These are phyloP conservation scores for Neoscelio sp. DNA, from an alignment of 2,888 invertebrate genomes.

Conservation along the genomic window DNA sequence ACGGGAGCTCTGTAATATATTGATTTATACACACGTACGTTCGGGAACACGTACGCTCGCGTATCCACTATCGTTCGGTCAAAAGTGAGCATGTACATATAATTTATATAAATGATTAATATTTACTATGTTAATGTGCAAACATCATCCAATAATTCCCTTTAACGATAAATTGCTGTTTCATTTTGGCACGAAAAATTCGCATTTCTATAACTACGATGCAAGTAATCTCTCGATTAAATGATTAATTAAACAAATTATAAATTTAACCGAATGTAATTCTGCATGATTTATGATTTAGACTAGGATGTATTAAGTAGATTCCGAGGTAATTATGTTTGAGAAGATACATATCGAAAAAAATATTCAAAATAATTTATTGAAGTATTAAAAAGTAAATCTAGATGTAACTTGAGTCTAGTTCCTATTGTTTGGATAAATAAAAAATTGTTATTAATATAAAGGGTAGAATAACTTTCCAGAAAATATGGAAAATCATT, in stretches of 20 bases:
- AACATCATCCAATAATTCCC: slow-evolving; percentile 23
- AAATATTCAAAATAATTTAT: no score
- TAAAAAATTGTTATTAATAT: no score
- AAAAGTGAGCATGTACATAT: slow-evolving; percentile 21
- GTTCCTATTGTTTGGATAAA: no score
- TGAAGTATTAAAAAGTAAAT: no score
- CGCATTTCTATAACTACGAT: slow-evolving; percentile 5
- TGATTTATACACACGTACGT: slow-evolving; percentile 62
- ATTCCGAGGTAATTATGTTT: no score
- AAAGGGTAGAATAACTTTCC: no score
- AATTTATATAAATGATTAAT: slow-evolving; percentile 44
- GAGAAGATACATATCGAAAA: no score
- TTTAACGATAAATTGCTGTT: neutral
- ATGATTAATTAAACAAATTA: slow-evolving; percentile 24
- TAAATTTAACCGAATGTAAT: slow-evolving; percentile 4
- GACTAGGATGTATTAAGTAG: neutral
- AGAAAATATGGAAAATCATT: slow-evolving; percentile 1
- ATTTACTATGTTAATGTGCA: slow-evolving; percentile 7
- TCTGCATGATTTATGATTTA: slow-evolving; percentile 10
- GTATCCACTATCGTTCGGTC: neutral
- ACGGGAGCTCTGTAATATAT: slow-evolving; percentile 70
- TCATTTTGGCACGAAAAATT: neutral
- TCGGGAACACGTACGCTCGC: slow-evolving; percentile 1
- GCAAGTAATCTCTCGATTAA: slow-evolving; percentile 17
- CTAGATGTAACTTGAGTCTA: no score